Base-by-base conservation (phyloP, 2,113 vertebrate species). In the Collichthys lucidus region DNA sequence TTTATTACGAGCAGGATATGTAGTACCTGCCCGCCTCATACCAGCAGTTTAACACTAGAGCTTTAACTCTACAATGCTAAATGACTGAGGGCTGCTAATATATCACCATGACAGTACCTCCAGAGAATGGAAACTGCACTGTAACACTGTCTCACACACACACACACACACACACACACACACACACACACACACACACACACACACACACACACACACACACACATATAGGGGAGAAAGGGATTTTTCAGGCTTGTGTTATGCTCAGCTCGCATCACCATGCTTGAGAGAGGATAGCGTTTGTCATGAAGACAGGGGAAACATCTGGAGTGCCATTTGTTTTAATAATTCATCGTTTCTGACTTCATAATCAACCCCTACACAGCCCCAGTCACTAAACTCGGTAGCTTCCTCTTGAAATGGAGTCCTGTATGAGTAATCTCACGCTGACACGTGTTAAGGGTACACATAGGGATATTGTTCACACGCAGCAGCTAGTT, bases 341-440 rank as follows among this genome's bases (percentile, higher is more conserved):
- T 90, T 93, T 83, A 91, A 93, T 92, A 93, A 93, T 94, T 92
- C 77, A 93, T 85, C 52, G 62, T 81, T 88, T 82, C 80, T 83
- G 90, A 89, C 89, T 92, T 85, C 80, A 78, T 90, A 87, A 92
- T 92, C 76, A 90, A 83, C 78, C 86, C 29, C 26, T 53, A 63
- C 81, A 55, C 89, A 84, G 82, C 84, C 44, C 11, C 80, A 90
- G 68, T 88, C 85, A 56, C 86, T 75, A 70, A 79, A 85, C 81
- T 65, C 60, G 35, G 80, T 19, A 22, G 66, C 86, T 81, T 68
- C 47, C 61, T 65, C 82, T 68, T 67, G 64, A 78, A 82, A 83
- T 64, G 42, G 42, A 61, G 69, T 83, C 80, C 79, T 11, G 19
- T 61, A 83, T 71, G 83, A 92, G 75, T 81, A 85, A 89, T 90